These are phyloP conservation scores for Hoplostethus mediterraneus DNA, from an alignment of 2,797 vertebrate genomes.

Conservation along the genomic window DNA sequence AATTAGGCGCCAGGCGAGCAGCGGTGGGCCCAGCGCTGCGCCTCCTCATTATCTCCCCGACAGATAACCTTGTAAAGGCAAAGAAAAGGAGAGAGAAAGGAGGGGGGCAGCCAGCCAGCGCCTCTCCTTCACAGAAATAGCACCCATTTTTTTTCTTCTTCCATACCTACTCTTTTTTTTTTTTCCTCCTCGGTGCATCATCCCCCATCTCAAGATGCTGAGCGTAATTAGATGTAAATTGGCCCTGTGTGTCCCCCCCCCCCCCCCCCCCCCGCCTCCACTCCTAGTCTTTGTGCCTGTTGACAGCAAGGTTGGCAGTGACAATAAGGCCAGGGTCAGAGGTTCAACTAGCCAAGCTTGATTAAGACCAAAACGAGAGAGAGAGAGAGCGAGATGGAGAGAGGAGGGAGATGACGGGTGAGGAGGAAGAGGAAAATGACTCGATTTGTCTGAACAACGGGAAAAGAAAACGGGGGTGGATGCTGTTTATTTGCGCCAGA, in stretches of 20 bases:
- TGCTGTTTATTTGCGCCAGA: not conserved
- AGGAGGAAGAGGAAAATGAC: no score
- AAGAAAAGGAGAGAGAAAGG: slow-evolving; percentile 66
- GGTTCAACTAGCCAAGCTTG: slow-evolving; percentile 59
- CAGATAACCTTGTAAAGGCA: slow-evolving; percentile 87
- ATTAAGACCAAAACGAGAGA: slow-evolving; percentile 49
- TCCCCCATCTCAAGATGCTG: slow-evolving; percentile 48
- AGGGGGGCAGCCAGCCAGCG: slow-evolving; percentile 24
- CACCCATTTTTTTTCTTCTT: slow-evolving; percentile 17
- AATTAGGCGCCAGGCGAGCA: slow-evolving; percentile 85
- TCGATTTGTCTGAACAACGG: not conserved
- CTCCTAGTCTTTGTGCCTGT: slow-evolving; percentile 61
- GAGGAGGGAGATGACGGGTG: not conserved
- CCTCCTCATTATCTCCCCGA: slow-evolving; percentile 82
- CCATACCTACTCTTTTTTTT: slow-evolving; percentile 26
- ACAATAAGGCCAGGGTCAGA: slow-evolving; percentile 59
- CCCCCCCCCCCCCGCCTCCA: slow-evolving; percentile 58
- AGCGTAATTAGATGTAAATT: slow-evolving; percentile 84
- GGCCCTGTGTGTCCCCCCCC: slow-evolving; percentile 71
- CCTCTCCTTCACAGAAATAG: slow-evolving; percentile 50
- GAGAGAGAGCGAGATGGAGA: not conserved
- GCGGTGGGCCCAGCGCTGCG: slow-evolving; percentile 69
- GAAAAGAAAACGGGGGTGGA: not conserved
- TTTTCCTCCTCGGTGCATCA: slow-evolving; percentile 45
- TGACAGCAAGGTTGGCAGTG: slow-evolving; percentile 66